These are phyloP conservation scores for Drosophila nigromelanica DNA, from an alignment of 1,140 invertebrate species.

Conservation along the genomic window DNA sequence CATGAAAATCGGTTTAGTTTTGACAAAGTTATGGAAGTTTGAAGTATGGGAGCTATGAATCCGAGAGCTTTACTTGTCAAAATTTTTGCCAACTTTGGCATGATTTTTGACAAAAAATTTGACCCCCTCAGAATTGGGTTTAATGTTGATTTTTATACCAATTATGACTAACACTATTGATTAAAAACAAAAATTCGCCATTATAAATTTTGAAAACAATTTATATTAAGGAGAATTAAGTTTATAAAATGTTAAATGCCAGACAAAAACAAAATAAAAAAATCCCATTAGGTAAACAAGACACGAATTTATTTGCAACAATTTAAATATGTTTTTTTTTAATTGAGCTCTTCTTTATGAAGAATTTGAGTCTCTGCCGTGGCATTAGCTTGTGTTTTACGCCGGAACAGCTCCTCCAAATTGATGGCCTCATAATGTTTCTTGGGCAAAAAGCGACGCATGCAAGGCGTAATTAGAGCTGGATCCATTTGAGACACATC, in stretches of 20 bases:
- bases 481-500: slow-evolving; percentile 67
- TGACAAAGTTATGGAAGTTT: too few relatives aligned
- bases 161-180: too few relatives aligned
- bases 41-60: too few relatives aligned
- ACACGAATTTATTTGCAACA: background rate
- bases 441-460: slow-evolving; percentile 67
- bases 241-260: background rate
- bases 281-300: background rate
- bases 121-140: too few relatives aligned
- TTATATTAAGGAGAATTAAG: slow-evolving; percentile 11
- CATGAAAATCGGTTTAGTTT: too few relatives aligned
- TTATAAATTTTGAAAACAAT: too few relatives aligned
- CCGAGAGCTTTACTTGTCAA: too few relatives aligned
- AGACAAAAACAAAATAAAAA: slow-evolving; percentile 16
- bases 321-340: slow-evolving; percentile 4
- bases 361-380: background rate
- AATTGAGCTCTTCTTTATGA: background rate
- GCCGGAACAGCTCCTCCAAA: slow-evolving; percentile 55
- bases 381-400: slow-evolving; percentile 18
- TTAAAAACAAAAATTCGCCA: too few relatives aligned
- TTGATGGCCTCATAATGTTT: slow-evolving; percentile 52
- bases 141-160: too few relatives aligned
- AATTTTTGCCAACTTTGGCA: too few relatives aligned
- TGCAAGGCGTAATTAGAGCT: slow-evolving; percentile 63
- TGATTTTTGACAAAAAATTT: too few relatives aligned